A percentile compares a stretch with the other conserved stretches of the same genome.
Evolutionary conservation across 2,888 invertebrate genomes (phyloP).

Genomic region (Monopis laevigella): DNA sequence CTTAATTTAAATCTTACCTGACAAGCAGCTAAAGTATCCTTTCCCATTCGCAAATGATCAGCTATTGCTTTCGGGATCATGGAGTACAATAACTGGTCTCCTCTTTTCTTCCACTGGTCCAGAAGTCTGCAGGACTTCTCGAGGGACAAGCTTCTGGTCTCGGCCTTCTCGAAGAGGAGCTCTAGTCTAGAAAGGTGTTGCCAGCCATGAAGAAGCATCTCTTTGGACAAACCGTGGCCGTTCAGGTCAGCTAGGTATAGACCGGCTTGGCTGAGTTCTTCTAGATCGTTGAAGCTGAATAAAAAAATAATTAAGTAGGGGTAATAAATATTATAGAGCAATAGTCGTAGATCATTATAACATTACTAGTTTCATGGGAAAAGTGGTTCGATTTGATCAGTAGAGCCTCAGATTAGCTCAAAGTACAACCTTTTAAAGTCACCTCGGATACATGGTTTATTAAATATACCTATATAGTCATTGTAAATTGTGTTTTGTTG

Average conservation of each 20-base stretch:
- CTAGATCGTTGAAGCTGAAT: conserved; percentile 83
- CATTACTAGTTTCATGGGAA: too few relatives aligned
- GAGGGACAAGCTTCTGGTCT: conserved; percentile 79
- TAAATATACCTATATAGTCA: too few relatives aligned
- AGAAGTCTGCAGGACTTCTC: conserved; percentile 80
- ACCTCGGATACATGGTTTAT: too few relatives aligned
- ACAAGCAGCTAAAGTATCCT: conserved; percentile 81
- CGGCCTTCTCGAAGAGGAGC: conserved; percentile 84
- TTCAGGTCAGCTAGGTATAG: conserved; percentile 85
- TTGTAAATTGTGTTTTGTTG: too few relatives aligned
- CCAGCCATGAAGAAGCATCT: conserved; percentile 86
- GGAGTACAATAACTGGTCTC: conserved; percentile 87
- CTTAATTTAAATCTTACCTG: conserved; percentile 67
- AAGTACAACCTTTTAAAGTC: too few relatives aligned
- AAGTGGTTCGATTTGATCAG: too few relatives aligned
- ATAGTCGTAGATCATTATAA: too few relatives aligned
- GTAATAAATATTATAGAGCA: too few relatives aligned
- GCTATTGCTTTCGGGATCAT: conserved; percentile 92
- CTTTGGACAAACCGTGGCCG: conserved; percentile 84
- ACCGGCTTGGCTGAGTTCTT: conserved; percentile 82
- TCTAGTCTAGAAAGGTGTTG: conserved; percentile 84
- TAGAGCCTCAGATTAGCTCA: too few relatives aligned
- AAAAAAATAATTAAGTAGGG: too few relatives aligned
- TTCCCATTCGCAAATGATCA: conserved; percentile 79
- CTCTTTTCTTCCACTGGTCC: conserved; percentile 86